A percentile compares a stretch with the other conserved stretches of the same genome.
These are phyloP conservation scores for Megalops atlanticus DNA, from an alignment of 2,113 vertebrate genomes.

Conservation along the genomic window DNA sequence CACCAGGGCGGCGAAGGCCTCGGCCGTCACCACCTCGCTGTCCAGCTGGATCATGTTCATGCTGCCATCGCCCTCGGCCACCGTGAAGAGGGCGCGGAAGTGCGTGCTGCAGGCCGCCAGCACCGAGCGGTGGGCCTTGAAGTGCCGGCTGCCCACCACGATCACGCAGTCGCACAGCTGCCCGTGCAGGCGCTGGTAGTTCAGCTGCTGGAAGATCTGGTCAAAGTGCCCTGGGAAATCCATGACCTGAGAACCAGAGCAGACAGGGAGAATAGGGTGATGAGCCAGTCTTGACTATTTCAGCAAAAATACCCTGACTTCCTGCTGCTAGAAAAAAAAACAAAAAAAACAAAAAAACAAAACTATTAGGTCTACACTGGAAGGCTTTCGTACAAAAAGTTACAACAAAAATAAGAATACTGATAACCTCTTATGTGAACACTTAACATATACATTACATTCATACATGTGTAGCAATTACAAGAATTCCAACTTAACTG, in stretches of 20 bases:
- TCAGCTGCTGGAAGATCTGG: conserved; percentile 96
- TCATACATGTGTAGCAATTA: no score
- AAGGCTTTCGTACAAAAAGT: no score
- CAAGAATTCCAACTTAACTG: no score
- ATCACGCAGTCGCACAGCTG: conserved; percentile 97
- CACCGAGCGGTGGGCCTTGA: conserved; percentile 94
- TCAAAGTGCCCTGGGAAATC: conserved; percentile 98
- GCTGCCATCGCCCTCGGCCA: conserved; percentile 88
- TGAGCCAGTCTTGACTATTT: no score
- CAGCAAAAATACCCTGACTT: no score
- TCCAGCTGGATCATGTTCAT: conserved; percentile 98
- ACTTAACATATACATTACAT: no score
- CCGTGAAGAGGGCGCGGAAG: conserved; percentile 92
- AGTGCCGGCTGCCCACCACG: conserved; percentile 90
- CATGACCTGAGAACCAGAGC: conserved; percentile 76
- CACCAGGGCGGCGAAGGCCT: conserved; percentile 92
- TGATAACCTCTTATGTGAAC: no score
- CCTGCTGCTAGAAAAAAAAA: no score
- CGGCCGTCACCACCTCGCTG: conserved; percentile 93
- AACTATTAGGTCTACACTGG: no score
- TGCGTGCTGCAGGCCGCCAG: conserved; percentile 95
- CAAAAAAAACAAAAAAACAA: neutral
- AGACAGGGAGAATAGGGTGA: conserved; percentile 30
- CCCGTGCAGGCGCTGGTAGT: conserved; percentile 91
- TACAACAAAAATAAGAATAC: no score